phyloP scores from a whole-genome alignment of 2,888 invertebrate genomes.

The Autographa gamma region DNA sequence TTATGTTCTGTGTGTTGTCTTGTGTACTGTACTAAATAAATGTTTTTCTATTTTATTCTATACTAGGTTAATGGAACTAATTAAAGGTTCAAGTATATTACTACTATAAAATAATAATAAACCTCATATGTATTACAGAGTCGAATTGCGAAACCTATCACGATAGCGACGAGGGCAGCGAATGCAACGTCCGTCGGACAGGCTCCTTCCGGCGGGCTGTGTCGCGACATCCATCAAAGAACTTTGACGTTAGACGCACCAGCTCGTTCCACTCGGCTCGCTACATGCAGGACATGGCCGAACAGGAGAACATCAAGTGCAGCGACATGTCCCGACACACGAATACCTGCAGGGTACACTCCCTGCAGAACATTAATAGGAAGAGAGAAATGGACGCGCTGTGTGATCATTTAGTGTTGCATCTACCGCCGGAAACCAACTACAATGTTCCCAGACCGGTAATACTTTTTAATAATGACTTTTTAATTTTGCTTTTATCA shows the following conservation, averaged over 20 bases:
- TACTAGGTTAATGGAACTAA: too few relatives aligned
- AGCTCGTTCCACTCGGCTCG: conserved; percentile 83
- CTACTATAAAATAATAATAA: too few relatives aligned
- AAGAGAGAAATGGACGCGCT: conserved; percentile 80
- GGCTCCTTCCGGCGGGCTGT: conserved; percentile 82
- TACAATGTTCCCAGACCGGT: conserved; percentile 81
- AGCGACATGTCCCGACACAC: conserved; percentile 70
- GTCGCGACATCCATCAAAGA: conserved; percentile 72
- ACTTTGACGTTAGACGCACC: conserved; percentile 79
- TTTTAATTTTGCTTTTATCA: not conserved
- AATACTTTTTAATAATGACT: conserved; percentile 26
- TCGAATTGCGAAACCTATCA: conserved; percentile 84
- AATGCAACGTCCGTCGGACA: conserved; percentile 80
- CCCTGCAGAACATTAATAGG: conserved; percentile 81
- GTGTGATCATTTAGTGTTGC: conserved; percentile 82
- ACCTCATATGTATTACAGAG: conserved; percentile 65
- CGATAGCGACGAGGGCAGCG: conserved; percentile 85
- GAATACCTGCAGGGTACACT: conserved; percentile 78
- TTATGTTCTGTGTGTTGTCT: too few relatives aligned
- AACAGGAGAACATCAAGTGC: conserved; percentile 67
- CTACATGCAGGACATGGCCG: conserved; percentile 72
- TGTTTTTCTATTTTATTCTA: too few relatives aligned
- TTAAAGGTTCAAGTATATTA: too few relatives aligned
- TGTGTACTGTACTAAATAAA: too few relatives aligned
- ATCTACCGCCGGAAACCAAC: conserved; percentile 79